Percentiles rank a stretch among this genome's conserved stretches.
Conservation (phyloP, 2,888 invertebrate genomes). For the Lasioglossum vierecki region DNA sequence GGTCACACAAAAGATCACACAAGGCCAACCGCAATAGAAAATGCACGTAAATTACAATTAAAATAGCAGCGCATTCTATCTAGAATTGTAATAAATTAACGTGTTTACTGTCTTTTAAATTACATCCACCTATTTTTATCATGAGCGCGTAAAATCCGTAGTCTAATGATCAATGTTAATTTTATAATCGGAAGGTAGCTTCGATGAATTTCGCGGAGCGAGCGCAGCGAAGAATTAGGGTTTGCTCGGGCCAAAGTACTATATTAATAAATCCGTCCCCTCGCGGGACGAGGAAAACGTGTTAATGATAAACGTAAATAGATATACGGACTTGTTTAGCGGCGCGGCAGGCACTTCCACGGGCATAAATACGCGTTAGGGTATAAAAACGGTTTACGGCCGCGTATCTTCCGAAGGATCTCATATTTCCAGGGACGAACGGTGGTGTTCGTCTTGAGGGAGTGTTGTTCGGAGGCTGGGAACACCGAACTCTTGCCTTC, state of each 20-base stretch:
- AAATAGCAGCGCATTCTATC: too few species aligned
- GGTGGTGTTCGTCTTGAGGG: constrained; percentile 36
- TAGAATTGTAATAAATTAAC: too few species aligned
- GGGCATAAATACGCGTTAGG: constrained; percentile 57
- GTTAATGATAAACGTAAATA: constrained; percentile 43
- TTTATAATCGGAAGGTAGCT: not conserved
- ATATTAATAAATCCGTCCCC: not conserved
- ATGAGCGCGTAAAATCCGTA: too few species aligned
- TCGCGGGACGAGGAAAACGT: not conserved
- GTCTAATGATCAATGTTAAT: not conserved
- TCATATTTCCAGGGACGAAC: constrained; percentile 51
- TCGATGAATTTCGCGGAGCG: not conserved
- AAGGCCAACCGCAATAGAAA: too few species aligned
- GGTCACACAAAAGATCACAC: too few species aligned
- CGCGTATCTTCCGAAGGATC: constrained; percentile 56
- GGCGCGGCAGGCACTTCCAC: constrained; percentile 14
- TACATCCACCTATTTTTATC: too few species aligned
- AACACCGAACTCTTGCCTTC: constrained; percentile 74
- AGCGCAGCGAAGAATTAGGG: not conserved
- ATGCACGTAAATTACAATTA: too few species aligned
- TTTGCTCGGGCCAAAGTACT: not conserved
- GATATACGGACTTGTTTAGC: constrained; percentile 25
- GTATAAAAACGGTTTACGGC: constrained; percentile 58
- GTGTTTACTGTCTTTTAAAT: too few species aligned
- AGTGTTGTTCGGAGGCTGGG: constrained; percentile 41